phyloP scores from a whole-genome alignment of 1,140 invertebrate genomes.

The Schmidtea mediterranea region DNA sequence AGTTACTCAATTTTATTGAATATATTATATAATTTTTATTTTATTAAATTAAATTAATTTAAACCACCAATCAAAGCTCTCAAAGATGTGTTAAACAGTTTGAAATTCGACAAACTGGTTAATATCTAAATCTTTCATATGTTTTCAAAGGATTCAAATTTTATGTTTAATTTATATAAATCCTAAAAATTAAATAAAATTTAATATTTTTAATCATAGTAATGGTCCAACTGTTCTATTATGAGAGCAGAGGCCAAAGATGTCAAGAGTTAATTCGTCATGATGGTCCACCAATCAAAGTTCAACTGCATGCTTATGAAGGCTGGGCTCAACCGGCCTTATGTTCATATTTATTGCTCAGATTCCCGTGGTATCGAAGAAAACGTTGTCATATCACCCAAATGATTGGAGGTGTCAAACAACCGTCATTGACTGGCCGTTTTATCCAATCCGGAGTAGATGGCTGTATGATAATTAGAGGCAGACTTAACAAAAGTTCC shows the following conservation, averaged over 20 bases:
- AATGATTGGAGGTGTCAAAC: constrained; percentile 33
- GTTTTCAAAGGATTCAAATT: too few species aligned
- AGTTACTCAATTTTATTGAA: too few species aligned
- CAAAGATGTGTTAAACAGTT: too few species aligned
- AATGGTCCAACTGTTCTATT: constrained; percentile 43
- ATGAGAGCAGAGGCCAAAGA: constrained; percentile 41
- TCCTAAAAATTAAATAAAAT: too few species aligned
- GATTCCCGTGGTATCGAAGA: constrained; percentile 52
- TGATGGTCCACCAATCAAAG: constrained; percentile 42
- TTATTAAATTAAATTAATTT: too few species aligned
- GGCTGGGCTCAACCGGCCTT: constrained; percentile 54
- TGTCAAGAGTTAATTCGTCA: constrained; percentile 41
- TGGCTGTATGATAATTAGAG: constrained; percentile 46
- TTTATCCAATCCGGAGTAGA: constrained; percentile 48
- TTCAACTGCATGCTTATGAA: constrained; percentile 53
- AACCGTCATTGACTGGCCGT: constrained; percentile 45
- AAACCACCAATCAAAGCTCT: too few species aligned
- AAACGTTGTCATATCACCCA: constrained; percentile 52
- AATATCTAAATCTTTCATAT: too few species aligned
- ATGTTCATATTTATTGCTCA: constrained; percentile 55
- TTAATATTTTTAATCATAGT: too few species aligned
- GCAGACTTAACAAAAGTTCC: constrained; percentile 35
- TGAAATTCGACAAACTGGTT: too few species aligned
- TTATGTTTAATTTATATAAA: too few species aligned
- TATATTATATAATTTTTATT: too few species aligned